Conservation (phyloP, 2,888 invertebrate species). For the Fissipunctia ypsillon region DNA sequence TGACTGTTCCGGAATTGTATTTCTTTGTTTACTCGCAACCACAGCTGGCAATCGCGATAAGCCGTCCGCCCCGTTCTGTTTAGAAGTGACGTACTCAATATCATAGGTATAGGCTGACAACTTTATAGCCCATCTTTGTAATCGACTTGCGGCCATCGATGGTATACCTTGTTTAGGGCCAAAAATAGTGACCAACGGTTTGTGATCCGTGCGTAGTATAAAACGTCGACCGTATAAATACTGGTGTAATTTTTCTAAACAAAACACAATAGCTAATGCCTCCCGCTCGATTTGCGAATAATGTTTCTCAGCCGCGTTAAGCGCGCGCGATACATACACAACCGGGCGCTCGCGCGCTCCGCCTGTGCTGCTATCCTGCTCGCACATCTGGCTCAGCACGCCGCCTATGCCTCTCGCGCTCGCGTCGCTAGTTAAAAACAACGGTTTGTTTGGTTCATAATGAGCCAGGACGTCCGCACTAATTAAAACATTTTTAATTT, state of each 20-base stretch:
- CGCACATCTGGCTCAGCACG: background rate
- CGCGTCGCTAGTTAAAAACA: background rate
- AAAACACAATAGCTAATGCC: too few relatives aligned
- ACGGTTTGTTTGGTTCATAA: background rate
- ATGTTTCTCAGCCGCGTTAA: too few relatives aligned
- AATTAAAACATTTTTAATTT: slow-evolving; percentile 14
- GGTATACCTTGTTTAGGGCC: too few relatives aligned
- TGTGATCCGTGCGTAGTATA: slow-evolving; percentile 16
- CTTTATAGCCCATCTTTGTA: slow-evolving; percentile 23
- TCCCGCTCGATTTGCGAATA: too few relatives aligned
- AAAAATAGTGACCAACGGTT: slow-evolving; percentile 2
- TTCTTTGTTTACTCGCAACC: rapidly evolving
- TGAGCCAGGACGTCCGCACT: slow-evolving; percentile 14
- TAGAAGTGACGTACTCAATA: slow-evolving; percentile 19
- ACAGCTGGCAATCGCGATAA: background rate
- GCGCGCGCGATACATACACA: too few relatives aligned
- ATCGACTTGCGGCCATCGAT: slow-evolving; percentile 5
- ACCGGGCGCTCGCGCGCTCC: background rate
- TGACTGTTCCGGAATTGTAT: background rate
- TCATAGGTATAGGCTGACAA: slow-evolving; percentile 3
- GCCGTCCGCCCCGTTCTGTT: slow-evolving; percentile 13
- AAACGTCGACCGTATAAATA: slow-evolving; percentile 12
- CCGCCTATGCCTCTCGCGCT: background rate
- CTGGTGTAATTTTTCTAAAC: background rate
- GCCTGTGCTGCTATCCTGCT: background rate